A percentile compares a stretch with the other conserved stretches of the same genome.
Conservation (phyloP, 2,888 invertebrate species). For the Cephus nigrinus region DNA sequence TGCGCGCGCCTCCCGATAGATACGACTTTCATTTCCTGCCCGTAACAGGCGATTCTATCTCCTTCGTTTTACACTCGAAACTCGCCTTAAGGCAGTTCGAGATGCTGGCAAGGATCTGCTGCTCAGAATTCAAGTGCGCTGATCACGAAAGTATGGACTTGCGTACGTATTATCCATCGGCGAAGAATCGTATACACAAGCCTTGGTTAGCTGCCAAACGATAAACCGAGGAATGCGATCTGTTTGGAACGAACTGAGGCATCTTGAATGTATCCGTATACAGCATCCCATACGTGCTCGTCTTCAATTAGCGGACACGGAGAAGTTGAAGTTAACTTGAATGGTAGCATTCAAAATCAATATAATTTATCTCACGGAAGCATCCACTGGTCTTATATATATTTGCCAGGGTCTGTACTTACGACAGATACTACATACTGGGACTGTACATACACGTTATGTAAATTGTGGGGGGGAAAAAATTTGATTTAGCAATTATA, state of each 20-base stretch:
- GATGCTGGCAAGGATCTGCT: background rate
- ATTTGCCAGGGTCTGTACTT: too few relatives aligned
- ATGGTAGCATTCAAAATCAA: background rate
- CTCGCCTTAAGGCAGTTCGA: background rate
- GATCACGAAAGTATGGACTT: background rate
- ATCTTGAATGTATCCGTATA: background rate
- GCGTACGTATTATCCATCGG: background rate
- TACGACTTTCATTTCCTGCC: slow-evolving; percentile 45
- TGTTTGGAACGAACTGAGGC: background rate
- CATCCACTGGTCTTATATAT: too few relatives aligned
- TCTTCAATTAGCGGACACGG: background rate
- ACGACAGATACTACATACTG: too few relatives aligned
- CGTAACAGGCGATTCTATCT: slow-evolving; percentile 32
- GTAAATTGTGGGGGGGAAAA: background rate
- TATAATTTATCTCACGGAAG: background rate
- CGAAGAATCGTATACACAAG: background rate
- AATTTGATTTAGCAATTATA: background rate
- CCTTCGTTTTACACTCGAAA: background rate
- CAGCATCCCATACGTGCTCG: background rate
- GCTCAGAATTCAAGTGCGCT: background rate
- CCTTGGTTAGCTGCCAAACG: background rate
- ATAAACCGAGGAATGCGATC: background rate
- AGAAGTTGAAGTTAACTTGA: background rate
- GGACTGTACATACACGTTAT: background rate
- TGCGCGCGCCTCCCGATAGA: slow-evolving; percentile 30